phyloP scores from a whole-genome alignment of 2,888 invertebrate genomes.

The Bruchidius siliquastri region DNA sequence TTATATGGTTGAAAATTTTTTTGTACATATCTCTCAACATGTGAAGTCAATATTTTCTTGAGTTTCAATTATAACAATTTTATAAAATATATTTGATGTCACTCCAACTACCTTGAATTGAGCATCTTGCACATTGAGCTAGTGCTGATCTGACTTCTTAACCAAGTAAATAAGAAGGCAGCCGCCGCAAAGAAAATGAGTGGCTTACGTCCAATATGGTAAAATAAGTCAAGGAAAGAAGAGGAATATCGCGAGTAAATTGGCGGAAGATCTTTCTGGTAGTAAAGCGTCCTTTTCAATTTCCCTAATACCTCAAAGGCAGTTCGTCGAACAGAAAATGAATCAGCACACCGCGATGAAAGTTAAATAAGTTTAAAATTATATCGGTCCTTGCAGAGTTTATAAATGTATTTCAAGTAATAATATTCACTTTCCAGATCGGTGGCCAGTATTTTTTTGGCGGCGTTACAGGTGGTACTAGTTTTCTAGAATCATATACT shows the following conservation, averaged over 20 bases:
- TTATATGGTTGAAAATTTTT: too few relatives aligned
- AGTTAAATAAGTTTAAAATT: background rate
- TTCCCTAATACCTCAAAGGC: background rate
- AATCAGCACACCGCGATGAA: background rate
- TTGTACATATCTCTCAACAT: too few relatives aligned
- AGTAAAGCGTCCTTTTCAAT: background rate
- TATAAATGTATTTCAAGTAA: background rate
- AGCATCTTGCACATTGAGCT: background rate
- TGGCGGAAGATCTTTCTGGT: background rate
- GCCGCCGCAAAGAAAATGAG: conserved; percentile 37
- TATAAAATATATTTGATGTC: too few relatives aligned
- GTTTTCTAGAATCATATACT: too few relatives aligned
- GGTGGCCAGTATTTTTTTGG: too few relatives aligned
- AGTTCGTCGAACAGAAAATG: background rate
- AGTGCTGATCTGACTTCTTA: background rate
- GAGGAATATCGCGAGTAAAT: conserved; percentile 12
- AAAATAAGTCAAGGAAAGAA: conserved; percentile 35
- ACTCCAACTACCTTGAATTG: background rate
- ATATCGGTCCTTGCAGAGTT: background rate
- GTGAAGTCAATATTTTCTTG: too few relatives aligned
- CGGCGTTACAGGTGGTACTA: too few relatives aligned
- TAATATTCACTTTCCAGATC: too few relatives aligned
- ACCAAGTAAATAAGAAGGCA: background rate
- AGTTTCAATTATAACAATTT: too few relatives aligned
- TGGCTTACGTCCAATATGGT: conserved; percentile 40